Percentiles rank a stretch among this genome's conserved stretches.
Conservation (phyloP, 2,888 invertebrate species). For the Agonopterix alstromeriana region DNA sequence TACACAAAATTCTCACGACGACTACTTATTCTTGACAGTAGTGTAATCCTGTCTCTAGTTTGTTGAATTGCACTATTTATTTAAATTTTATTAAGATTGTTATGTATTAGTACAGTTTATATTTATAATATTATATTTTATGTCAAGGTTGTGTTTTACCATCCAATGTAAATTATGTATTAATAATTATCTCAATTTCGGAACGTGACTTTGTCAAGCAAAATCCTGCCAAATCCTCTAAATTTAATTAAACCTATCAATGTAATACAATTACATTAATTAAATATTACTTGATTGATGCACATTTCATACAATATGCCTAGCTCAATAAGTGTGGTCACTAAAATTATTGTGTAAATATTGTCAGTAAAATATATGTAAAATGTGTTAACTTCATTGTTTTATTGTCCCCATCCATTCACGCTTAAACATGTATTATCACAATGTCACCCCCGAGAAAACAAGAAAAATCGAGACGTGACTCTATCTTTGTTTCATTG, state of each 20-base stretch:
- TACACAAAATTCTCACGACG: slow-evolving; percentile 19
- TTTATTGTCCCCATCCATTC: slow-evolving; percentile 14
- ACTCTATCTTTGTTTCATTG: too few relatives aligned
- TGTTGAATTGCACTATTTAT: slow-evolving; percentile 27
- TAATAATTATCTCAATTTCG: slow-evolving; percentile 39
- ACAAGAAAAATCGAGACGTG: too few relatives aligned
- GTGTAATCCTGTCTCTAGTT: slow-evolving; percentile 29
- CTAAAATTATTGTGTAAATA: slow-evolving; percentile 73
- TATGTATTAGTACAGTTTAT: slow-evolving; percentile 36
- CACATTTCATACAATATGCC: slow-evolving; percentile 72
- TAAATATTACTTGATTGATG: slow-evolving; percentile 43
- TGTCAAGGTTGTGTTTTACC: slow-evolving; percentile 51
- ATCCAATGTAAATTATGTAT: slow-evolving; percentile 36
- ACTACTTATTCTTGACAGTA: slow-evolving; percentile 18
- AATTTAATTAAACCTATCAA: slow-evolving; percentile 42
- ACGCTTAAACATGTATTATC: too few relatives aligned
- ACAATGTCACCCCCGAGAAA: too few relatives aligned
- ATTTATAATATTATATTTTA: slow-evolving; percentile 47
- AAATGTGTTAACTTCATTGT: slow-evolving; percentile 60
- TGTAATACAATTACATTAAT: slow-evolving; percentile 67
- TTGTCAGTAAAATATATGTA: slow-evolving; percentile 74
- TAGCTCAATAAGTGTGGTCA: slow-evolving; percentile 76
- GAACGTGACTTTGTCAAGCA: slow-evolving; percentile 64
- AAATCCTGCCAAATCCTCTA: slow-evolving; percentile 70
- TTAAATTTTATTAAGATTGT: slow-evolving; percentile 35